Conservation (phyloP, 2,797 vertebrate genomes). For the Octomys mimax region DNA sequence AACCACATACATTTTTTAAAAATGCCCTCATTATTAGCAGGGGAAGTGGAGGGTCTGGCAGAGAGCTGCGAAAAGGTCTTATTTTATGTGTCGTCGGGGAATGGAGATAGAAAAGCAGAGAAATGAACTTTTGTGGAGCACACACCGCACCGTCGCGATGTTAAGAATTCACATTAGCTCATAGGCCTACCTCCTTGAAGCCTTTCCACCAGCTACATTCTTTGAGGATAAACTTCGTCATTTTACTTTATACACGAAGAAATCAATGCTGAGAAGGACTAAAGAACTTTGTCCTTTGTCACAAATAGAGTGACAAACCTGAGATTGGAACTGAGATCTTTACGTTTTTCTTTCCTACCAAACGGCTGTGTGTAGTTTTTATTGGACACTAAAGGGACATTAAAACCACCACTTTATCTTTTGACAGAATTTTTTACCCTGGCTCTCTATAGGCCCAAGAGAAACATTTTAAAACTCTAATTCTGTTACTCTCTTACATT, state of each 20-base stretch:
- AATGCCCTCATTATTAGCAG: slow-evolving; percentile 47
- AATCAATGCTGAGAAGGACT: background rate
- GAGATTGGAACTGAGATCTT: background rate
- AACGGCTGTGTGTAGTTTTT: background rate
- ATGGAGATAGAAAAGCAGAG: slow-evolving; percentile 13
- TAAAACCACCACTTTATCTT: background rate
- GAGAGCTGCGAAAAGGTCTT: background rate
- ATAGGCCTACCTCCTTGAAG: background rate
- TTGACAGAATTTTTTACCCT: background rate
- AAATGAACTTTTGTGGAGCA: background rate
- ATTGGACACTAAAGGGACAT: background rate
- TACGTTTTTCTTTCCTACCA: background rate
- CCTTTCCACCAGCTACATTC: background rate
- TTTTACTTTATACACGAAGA: background rate
- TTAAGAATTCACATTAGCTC: background rate
- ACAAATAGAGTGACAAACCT: background rate
- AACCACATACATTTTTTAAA: too few relatives aligned
- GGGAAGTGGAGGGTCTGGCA: slow-evolving; percentile 11
- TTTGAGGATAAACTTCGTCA: background rate
- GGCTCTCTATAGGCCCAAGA: background rate
- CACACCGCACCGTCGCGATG: too few relatives aligned
- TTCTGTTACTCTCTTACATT: background rate
- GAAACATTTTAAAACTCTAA: background rate
- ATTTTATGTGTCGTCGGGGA: slow-evolving; percentile 19
- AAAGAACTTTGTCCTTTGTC: background rate